Percentiles rank a stretch among this genome's conserved stretches.
These are phyloP conservation scores for Mythimna vitellina DNA, from an alignment of 2,888 invertebrate genomes.

Conservation along the genomic window DNA sequence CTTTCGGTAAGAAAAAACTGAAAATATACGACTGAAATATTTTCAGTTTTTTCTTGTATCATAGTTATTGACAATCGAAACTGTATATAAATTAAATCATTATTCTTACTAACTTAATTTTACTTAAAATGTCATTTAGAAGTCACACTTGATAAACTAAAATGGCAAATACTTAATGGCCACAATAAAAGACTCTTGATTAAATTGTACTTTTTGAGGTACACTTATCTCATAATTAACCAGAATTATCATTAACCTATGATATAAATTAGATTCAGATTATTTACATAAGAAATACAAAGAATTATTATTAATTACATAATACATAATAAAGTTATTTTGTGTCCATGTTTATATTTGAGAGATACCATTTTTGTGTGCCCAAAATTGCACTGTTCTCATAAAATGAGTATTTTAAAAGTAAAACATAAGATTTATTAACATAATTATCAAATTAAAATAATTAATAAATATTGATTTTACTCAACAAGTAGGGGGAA, in stretches of 20 bases:
- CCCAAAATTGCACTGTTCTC: conserved; percentile 18
- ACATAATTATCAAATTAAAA: conserved; percentile 33
- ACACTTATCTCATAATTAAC: conserved; percentile 34
- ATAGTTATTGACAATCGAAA: conserved; percentile 16
- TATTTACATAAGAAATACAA: conserved; percentile 51
- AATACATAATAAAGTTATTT: conserved; percentile 9
- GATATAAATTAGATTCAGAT: conserved; percentile 43
- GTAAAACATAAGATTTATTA: conserved; percentile 26
- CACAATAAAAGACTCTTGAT: conserved; percentile 55
- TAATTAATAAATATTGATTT: conserved; percentile 45
- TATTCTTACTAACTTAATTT: conserved; percentile 39
- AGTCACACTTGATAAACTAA: conserved; percentile 52
- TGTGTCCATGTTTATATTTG: neutral
- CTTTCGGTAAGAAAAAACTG: no score
- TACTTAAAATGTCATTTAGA: conserved; percentile 28
- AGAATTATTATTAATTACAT: neutral
- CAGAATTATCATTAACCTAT: conserved; percentile 19
- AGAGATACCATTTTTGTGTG: conserved; percentile 1
- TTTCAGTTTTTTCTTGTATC: neutral
- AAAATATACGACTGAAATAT: no score
- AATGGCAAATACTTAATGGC: conserved; percentile 69
- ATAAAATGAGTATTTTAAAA: conserved; percentile 42
- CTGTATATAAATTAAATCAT: conserved; percentile 42
- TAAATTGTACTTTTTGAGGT: conserved; percentile 44
- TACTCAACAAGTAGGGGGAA: conserved; percentile 85